Percentiles rank a stretch among this genome's conserved stretches.
These are phyloP conservation scores for Ammodytes dubius DNA, from an alignment of 2,113 vertebrate genomes.

Conservation along the genomic window DNA sequence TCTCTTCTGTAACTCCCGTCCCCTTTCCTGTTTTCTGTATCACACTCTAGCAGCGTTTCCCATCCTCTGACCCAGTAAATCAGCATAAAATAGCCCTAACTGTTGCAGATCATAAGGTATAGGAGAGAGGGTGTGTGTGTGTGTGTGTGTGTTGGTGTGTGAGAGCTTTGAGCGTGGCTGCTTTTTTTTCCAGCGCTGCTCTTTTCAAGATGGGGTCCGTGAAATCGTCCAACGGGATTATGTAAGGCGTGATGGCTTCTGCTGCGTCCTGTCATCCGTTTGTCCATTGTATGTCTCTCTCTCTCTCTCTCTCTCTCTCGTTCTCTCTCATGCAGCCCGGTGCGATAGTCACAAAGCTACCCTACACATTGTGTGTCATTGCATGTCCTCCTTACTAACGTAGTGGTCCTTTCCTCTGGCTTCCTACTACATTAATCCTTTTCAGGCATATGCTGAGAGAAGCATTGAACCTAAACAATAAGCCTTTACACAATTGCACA, in stretches of 20 bases:
- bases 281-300: slow-evolving; percentile 47
- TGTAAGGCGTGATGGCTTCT: slow-evolving; percentile 78
- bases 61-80: slow-evolving; percentile 89
- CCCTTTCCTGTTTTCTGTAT: slow-evolving; percentile 31
- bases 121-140: neutral
- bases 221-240: slow-evolving; percentile 85
- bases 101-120: slow-evolving; percentile 77
- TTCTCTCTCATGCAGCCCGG: slow-evolving; percentile 21
- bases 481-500: neutral
- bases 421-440: slow-evolving; percentile 6
- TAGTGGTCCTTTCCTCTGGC: neutral
- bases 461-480: neutral
- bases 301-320: too few relatives aligned
- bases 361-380: slow-evolving; percentile 16
- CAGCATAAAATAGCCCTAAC: slow-evolving; percentile 87
- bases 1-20: slow-evolving; percentile 2
- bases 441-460: neutral
- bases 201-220: slow-evolving; percentile 82
- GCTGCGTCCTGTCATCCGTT: slow-evolving; percentile 64
- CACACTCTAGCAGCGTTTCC: slow-evolving; percentile 72
- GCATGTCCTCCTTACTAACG: slow-evolving; percentile 9
- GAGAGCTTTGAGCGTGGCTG: slow-evolving; percentile 53
- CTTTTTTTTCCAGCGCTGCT: slow-evolving; percentile 68
- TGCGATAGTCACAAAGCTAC: slow-evolving; percentile 47
- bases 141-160: slow-evolving; percentile 43